Evolutionary conservation across 2,888 invertebrate genomes (phyloP).

Genomic region (Escarpia spicata): DNA sequence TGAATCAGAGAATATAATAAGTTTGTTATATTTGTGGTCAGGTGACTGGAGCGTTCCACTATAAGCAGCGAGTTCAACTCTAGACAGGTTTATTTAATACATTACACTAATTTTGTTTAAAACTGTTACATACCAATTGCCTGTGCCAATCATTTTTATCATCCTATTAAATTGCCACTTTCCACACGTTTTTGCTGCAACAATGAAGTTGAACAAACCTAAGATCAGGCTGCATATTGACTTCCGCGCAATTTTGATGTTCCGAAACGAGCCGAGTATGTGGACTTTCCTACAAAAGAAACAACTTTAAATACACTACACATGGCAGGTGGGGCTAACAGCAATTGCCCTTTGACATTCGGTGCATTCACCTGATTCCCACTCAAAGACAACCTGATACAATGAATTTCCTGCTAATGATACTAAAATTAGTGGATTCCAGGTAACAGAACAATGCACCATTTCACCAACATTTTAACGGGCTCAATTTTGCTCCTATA

Average conservation of each 20-base stretch:
- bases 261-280: constrained; percentile 95
- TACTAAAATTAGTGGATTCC: no score
- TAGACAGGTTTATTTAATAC: not conserved
- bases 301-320: not conserved
- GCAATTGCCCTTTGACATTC: no score
- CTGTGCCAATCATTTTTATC: not conserved
- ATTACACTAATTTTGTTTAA: not conserved
- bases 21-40: not conserved
- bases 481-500: no score
- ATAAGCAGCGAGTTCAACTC: not conserved
- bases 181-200: not conserved
- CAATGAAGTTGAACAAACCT: constrained; percentile 66
- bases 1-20: not conserved
- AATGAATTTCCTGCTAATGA: no score
- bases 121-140: not conserved
- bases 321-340: no score
- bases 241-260: constrained; percentile 91
- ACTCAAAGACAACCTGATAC: no score
- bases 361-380: no score
- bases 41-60: not conserved
- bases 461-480: no score
- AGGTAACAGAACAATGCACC: no score
- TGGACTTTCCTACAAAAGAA: constrained; percentile 81
- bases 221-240: constrained; percentile 96
- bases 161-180: not conserved